Evolutionary conservation across 2,888 invertebrate genomes (phyloP).

Genomic region (Drosophila phalerata): DNA sequence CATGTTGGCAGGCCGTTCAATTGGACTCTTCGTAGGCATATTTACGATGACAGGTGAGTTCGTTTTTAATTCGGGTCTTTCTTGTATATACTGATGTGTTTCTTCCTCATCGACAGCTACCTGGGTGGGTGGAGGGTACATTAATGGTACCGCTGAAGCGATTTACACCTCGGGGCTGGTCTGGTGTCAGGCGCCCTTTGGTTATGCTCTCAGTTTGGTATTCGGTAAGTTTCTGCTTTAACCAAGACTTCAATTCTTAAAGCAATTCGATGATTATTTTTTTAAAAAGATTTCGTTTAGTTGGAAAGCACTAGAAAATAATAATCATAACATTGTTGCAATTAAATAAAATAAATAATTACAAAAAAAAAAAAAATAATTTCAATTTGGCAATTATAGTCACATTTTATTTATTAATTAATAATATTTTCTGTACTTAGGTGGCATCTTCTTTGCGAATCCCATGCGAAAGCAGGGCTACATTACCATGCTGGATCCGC

Average conservation of each 20-base stretch:
- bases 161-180: slow-evolving; percentile 96
- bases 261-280: too few relatives aligned
- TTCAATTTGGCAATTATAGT: too few relatives aligned
- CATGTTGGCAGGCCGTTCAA: slow-evolving; percentile 99
- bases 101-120: slow-evolving; percentile 90
- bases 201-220: slow-evolving; percentile 97
- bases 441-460: slow-evolving; percentile 99
- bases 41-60: slow-evolving; percentile 98
- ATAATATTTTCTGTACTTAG: slow-evolving; percentile 85
- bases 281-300: too few relatives aligned
- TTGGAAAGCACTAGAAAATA: too few relatives aligned
- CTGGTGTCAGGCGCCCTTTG: slow-evolving; percentile 99
- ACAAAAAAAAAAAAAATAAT: too few relatives aligned
- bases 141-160: slow-evolving; percentile 99
- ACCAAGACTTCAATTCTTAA: too few relatives aligned
- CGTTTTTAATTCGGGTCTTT: too few relatives aligned
- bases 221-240: slow-evolving; percentile 89
- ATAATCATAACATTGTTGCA: too few relatives aligned
- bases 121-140: slow-evolving; percentile 99
- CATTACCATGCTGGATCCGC: slow-evolving; percentile 99
- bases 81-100: slow-evolving; percentile 1
- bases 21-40: slow-evolving; percentile 98
- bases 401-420: background rate
- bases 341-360: too few relatives aligned
- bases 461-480: slow-evolving; percentile 99